Evolutionary conservation across 92 coral and sea anemone species (phyloP), one percentile per base, ranked within the genome.

Genomic region (Porites divaricata): DNA sequence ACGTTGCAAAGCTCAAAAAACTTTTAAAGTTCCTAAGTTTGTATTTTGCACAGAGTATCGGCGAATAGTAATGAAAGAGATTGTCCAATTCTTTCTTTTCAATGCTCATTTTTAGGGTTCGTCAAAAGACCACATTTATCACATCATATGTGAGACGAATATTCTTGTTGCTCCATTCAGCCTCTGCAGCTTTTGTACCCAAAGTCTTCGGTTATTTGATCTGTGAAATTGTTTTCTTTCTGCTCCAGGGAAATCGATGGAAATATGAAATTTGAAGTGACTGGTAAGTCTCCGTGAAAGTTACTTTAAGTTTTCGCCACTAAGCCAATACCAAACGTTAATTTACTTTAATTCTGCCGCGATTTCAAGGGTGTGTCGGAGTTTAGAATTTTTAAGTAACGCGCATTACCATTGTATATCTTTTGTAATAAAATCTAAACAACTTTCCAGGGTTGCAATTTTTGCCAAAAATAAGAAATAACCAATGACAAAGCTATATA

Each of bases 161-260:
- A 35, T 35, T 35, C 4, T 35, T 35, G 45, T 35, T 35, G 7
- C 45, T 2, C 0, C 45, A 35, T 35, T 35, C 45, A 35, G 20
- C 48, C 16, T 45, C 67, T 65, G 63, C 62, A 9, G 6, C 50
- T 13, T 7, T 63, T 9, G 9, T 49, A 1, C 51, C 35, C 2
- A 68, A 13, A 28, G 8, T 13, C 17, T 45, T 64, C 82, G 15
- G 57, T 15, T 49, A 78, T 25, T 57, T 14, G 45, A 35, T 35
- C 7, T 35, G 45, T 77, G 59, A 54, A 3, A 5, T 23, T 70
- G 62, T 49, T 61, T n/a, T 59, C 49, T 22, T 14, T 72, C 16
- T 13, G 26, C 59, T 22, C 8, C 23, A 82, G 86, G 57, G 79
- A 82, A 15, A 48, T 58, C 63, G 86, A 82, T 48, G 86, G 86